Evolutionary conservation across 1,140 invertebrate genomes (phyloP).

Genomic region (Leptopilina clavipes): DNA sequence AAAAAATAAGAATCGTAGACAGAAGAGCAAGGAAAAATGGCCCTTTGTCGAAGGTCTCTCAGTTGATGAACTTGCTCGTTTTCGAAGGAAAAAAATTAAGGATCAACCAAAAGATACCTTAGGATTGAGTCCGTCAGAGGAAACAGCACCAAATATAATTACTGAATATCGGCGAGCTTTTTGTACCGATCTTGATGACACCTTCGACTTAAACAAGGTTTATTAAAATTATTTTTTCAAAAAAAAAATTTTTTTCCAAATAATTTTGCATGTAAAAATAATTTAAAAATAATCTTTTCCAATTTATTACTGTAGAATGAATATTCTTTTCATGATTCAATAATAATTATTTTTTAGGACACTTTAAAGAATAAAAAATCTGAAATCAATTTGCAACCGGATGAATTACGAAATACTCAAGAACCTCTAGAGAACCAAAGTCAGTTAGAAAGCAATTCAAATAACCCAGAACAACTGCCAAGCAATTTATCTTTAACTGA

Average conservation of each 20-base stretch:
- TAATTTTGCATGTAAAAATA: too few relatives aligned
- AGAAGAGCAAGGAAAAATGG: constrained; percentile 64
- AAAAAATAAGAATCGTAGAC: constrained; percentile 55
- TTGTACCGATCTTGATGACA: constrained; percentile 60
- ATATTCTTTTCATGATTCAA: background rate
- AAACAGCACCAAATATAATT: constrained; percentile 50
- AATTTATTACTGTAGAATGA: too few relatives aligned
- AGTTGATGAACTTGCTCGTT: constrained; percentile 76
- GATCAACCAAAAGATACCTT: constrained; percentile 67
- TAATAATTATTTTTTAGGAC: background rate
- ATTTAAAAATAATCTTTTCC: background rate
- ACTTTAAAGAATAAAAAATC: background rate
- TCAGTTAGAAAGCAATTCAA: constrained; percentile 7
- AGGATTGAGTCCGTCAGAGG: constrained; percentile 43
- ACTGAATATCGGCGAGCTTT: constrained; percentile 69
- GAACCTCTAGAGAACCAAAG: constrained; percentile 1
- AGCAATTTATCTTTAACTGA: constrained; percentile 18
- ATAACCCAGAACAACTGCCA: constrained; percentile 3
- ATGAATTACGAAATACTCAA: background rate
- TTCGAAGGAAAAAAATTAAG: constrained; percentile 71
- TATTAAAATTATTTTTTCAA: background rate
- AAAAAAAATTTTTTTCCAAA: background rate
- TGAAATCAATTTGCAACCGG: background rate
- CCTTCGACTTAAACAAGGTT: constrained; percentile 57
- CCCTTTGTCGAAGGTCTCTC: constrained; percentile 74